phyloP scores from a whole-genome alignment of 2,888 invertebrate species.

The Zhuqinia jingwanae region DNA sequence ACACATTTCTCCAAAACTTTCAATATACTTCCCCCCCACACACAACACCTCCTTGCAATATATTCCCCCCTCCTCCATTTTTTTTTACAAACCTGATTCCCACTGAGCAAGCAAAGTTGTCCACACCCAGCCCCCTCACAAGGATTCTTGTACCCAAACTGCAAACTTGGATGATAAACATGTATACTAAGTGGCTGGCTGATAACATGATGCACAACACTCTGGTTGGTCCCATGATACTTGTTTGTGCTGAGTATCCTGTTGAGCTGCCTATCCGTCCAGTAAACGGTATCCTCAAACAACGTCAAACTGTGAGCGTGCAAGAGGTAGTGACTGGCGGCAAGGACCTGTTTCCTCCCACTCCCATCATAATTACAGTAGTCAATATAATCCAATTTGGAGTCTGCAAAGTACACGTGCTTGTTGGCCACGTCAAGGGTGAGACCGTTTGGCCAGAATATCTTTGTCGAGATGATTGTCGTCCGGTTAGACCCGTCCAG shows the following conservation, averaged over 20 bases:
- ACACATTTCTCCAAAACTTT: too few species aligned
- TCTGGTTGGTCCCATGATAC: constrained; percentile 94
- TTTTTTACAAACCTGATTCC: constrained; percentile 1
- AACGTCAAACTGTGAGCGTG: constrained; percentile 97
- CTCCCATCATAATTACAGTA: constrained; percentile 98
- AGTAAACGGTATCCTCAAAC: constrained; percentile 98
- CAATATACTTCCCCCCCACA: too few species aligned
- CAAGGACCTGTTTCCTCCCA: constrained; percentile 92
- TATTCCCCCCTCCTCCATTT: too few species aligned
- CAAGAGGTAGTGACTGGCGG: constrained; percentile 93
- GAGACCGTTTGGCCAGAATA: constrained; percentile 99
- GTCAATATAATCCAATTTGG: constrained; percentile 98
- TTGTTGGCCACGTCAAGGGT: constrained; percentile 96
- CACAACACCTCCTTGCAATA: too few species aligned
- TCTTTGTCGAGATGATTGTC: constrained; percentile 94
- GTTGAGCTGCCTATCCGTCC: constrained; percentile 97
- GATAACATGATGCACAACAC: constrained; percentile 95
- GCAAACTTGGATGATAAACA: constrained; percentile 96
- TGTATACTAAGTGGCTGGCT: constrained; percentile 97
- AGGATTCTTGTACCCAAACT: constrained; percentile 90
- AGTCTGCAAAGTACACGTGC: constrained; percentile 98
- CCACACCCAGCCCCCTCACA: constrained; percentile 89
- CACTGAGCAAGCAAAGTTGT: constrained; percentile 91
- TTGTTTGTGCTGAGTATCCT: constrained; percentile 92
- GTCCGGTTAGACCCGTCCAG: constrained; percentile 96